These are phyloP conservation scores for Poeciliopsis retropinna DNA, from an alignment of 2,113 vertebrate species.

Conservation along the genomic window DNA sequence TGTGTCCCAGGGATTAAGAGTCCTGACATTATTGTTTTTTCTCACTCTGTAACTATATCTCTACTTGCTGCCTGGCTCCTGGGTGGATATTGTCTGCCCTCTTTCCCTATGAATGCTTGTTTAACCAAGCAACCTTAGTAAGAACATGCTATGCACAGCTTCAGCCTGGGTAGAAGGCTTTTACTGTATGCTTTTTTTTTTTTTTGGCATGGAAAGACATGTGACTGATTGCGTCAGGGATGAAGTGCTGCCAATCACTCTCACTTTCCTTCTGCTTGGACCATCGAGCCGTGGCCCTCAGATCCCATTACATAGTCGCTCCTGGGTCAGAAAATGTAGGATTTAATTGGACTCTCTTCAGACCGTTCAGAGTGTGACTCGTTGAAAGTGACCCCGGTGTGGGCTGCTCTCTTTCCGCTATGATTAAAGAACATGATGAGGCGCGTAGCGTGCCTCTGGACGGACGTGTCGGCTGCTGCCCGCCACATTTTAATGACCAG, in stretches of 20 bases:
- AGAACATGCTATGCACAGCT: conserved; percentile 33
- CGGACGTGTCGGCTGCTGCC: conserved; percentile 54
- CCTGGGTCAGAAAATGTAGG: conserved; percentile 62
- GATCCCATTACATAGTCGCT: conserved; percentile 58
- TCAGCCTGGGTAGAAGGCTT: conserved; percentile 4
- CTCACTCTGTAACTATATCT: conserved; percentile 25
- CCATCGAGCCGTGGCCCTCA: conserved; percentile 24
- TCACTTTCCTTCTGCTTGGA: conserved; percentile 3
- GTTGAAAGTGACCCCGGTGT: conserved; percentile 65
- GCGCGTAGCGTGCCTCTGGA: conserved; percentile 59
- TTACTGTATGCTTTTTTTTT: not conserved
- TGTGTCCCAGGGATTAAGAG: conserved; percentile 65
- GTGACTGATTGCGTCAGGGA: conserved; percentile 10
- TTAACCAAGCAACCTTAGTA: conserved; percentile 49
- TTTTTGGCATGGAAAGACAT: conserved; percentile 5
- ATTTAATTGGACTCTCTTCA: conserved; percentile 72
- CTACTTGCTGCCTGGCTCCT: conserved; percentile 15
- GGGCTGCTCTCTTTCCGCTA: conserved; percentile 52
- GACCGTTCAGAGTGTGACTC: conserved; percentile 48
- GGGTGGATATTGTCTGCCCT: not conserved
- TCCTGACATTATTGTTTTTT: conserved; percentile 50
- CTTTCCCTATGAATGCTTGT: conserved; percentile 24
- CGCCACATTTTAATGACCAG: conserved; percentile 71
- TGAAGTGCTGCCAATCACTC: conserved; percentile 29
- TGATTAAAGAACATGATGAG: conserved; percentile 75